phyloP scores from a whole-genome alignment of 2,888 invertebrate genomes.

The Parasteatoda lunata region DNA sequence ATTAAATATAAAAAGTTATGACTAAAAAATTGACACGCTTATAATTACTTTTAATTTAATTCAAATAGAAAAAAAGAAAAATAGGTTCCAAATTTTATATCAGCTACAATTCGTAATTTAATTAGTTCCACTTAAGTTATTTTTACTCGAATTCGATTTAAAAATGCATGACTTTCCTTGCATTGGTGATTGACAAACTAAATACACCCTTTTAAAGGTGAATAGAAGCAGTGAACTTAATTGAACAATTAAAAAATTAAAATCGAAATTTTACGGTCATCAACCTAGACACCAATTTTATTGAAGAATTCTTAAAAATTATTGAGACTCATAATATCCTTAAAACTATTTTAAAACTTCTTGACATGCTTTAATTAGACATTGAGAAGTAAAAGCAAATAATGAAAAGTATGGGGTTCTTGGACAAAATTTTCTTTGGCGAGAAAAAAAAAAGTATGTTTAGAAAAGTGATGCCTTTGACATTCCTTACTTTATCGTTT shows the following conservation, averaged over 20 bases:
- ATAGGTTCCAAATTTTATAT: too few species aligned
- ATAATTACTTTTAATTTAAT: too few species aligned
- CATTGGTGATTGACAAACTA: too few species aligned
- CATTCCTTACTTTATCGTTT: conserved; percentile 26
- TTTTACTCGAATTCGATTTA: too few species aligned
- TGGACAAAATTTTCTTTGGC: background rate
- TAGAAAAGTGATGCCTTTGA: conserved; percentile 21
- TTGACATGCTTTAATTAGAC: conserved; percentile 38
- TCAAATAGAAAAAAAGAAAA: too few species aligned
- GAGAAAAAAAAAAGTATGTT: background rate
- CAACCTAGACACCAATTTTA: background rate
- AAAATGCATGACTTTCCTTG: too few species aligned
- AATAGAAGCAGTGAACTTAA: too few species aligned
- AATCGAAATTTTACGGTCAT: background rate
- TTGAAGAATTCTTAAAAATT: background rate
- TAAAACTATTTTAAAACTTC: conserved; percentile 29
- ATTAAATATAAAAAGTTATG: too few species aligned
- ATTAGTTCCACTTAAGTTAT: too few species aligned
- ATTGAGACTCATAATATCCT: conserved; percentile 17
- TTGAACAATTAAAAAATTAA: background rate
- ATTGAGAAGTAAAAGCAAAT: background rate
- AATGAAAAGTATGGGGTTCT: background rate
- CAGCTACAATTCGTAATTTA: too few species aligned
- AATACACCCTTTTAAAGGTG: too few species aligned
- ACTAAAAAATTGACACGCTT: too few species aligned